These are phyloP conservation scores for Nanorana parkeri DNA, from an alignment of 2,113 vertebrate species.

Conservation along the genomic window DNA sequence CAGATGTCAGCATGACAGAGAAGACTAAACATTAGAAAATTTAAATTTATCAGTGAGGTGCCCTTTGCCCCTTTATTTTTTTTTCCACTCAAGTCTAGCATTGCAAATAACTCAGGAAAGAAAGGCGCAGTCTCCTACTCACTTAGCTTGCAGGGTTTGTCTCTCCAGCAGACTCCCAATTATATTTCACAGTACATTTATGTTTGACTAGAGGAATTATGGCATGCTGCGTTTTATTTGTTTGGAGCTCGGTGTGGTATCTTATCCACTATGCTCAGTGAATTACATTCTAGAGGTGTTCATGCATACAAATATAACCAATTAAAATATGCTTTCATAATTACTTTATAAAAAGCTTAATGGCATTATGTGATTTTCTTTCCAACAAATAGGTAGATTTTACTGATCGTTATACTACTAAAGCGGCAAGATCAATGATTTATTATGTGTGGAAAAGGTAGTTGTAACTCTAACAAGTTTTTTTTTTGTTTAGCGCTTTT, in stretches of 20 bases:
- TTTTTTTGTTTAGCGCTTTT: no score
- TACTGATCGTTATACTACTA: background rate
- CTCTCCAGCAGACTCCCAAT: conserved; percentile 3
- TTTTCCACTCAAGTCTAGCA: background rate
- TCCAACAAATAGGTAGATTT: conserved; percentile 3
- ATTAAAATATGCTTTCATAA: conserved; percentile 43
- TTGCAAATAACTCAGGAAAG: background rate
- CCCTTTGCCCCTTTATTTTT: background rate
- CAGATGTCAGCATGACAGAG: background rate
- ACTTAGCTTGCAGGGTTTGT: conserved; percentile 10
- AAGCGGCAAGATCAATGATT: no score
- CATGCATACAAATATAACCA: conserved; percentile 59
- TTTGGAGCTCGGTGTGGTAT: conserved; percentile 36
- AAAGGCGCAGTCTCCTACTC: background rate
- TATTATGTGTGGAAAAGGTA: no score
- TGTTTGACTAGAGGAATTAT: conserved; percentile 59
- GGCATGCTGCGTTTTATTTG: conserved; percentile 55
- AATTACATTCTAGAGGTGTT: conserved; percentile 47
- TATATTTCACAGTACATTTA: conserved; percentile 37
- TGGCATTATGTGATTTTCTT: conserved; percentile 36
- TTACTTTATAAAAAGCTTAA: conserved; percentile 60
- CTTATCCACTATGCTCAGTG: conserved; percentile 53
- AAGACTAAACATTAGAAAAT: background rate
- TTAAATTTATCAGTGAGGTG: background rate
- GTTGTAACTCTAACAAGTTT: no score